Conservation (phyloP, 2,888 invertebrate genomes). For the Drosophila melanosoma region DNA sequence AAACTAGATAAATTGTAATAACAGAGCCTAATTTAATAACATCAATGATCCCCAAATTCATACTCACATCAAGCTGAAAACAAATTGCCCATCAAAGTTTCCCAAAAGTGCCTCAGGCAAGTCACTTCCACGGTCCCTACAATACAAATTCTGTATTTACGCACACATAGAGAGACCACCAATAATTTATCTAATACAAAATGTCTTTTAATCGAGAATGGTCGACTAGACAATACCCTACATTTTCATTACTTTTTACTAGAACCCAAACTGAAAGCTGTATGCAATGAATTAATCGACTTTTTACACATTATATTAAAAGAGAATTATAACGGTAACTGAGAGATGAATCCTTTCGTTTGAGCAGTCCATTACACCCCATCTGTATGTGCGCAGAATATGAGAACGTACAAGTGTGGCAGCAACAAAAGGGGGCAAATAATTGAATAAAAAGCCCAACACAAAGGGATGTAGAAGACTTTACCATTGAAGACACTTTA, state of each 20-base stretch:
- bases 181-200: conserved; percentile 61
- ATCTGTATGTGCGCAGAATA: neutral
- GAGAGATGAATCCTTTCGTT: neutral
- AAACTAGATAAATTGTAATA: conserved; percentile 16
- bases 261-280: neutral
- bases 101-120: conserved; percentile 49
- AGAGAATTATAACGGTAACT: neutral
- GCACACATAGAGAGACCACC: conserved; percentile 22
- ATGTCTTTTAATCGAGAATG: neutral
- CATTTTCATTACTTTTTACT: neutral
- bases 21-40: conserved; percentile 44
- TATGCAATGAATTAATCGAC: neutral
- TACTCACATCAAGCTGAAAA: conserved; percentile 45
- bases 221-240: conserved; percentile 4
- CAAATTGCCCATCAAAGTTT: conserved; percentile 66
- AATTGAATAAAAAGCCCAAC: conserved; percentile 59
- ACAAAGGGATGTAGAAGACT: conserved; percentile 65
- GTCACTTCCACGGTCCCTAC: conserved; percentile 43
- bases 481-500: conserved; percentile 58
- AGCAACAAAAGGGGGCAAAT: conserved; percentile 36
- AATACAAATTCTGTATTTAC: conserved; percentile 38
- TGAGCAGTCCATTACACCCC: neutral
- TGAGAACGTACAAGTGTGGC: conserved; percentile 16
- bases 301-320: neutral
- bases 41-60: conserved; percentile 54